Evolutionary conservation across 2,888 invertebrate genomes (phyloP).

Genomic region (Acanthosepion lycidas): DNA sequence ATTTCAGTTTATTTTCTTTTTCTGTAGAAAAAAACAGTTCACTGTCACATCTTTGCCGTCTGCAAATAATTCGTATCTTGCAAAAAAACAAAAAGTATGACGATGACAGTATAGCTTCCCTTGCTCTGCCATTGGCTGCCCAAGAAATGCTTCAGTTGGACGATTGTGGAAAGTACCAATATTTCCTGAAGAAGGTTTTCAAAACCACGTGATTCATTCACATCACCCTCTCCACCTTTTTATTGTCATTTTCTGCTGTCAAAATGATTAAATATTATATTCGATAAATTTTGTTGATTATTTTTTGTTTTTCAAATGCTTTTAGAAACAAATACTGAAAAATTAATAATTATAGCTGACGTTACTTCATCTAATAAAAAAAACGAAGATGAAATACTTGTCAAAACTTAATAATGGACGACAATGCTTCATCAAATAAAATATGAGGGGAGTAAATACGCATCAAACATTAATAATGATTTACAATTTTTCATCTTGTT

Average conservation of each 20-base stretch:
- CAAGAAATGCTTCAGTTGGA: slow-evolving; percentile 39
- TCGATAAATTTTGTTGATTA: not conserved
- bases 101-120: not conserved
- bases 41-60: not conserved
- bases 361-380: too few relatives aligned
- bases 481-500: too few relatives aligned
- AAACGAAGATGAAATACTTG: too few relatives aligned
- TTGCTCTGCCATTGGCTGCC: slow-evolving; percentile 11
- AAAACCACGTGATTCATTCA: not conserved
- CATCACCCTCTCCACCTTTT: not conserved
- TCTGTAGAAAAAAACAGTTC: not conserved
- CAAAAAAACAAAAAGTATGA: not conserved
- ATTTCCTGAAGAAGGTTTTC: slow-evolving; percentile 2
- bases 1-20: not conserved
- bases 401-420: too few relatives aligned
- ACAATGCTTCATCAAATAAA: too few relatives aligned
- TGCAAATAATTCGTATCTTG: not conserved
- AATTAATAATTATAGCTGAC: too few relatives aligned
- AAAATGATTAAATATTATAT: not conserved
- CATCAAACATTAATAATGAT: too few relatives aligned
- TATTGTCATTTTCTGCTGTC: not conserved
- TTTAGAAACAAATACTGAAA: too few relatives aligned
- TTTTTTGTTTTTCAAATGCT: not conserved
- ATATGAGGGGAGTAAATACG: too few relatives aligned
- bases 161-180: not conserved